Conservation (phyloP, 2,797 vertebrate species). For the Hydrocynus forskahlii region DNA sequence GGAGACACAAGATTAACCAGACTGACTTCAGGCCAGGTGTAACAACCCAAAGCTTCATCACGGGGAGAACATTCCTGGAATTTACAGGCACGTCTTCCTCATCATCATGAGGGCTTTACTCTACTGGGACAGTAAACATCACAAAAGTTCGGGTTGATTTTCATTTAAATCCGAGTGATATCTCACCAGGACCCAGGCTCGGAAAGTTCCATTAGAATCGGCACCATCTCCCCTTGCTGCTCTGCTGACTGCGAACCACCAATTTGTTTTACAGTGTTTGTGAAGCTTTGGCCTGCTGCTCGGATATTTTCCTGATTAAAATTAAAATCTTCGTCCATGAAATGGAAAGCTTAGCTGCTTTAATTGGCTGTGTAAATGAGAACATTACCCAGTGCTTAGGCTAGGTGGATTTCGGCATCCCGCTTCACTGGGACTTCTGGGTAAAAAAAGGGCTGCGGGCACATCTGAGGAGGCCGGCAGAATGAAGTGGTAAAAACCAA, state of each 20-base stretch:
- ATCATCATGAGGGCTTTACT: not conserved
- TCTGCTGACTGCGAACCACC: constrained; percentile 16
- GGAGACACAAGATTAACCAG: constrained; percentile 31
- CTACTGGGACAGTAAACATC: not conserved
- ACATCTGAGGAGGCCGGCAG: constrained; percentile 43
- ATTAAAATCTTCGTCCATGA: constrained; percentile 21
- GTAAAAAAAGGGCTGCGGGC: constrained; percentile 49
- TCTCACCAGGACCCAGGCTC: constrained; percentile 5
- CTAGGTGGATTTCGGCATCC: constrained; percentile 49
- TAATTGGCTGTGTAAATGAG: constrained; percentile 42
- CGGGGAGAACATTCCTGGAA: constrained; percentile 41
- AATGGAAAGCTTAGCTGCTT: constrained; percentile 36
- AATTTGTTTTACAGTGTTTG: constrained; percentile 31
- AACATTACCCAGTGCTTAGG: constrained; percentile 36
- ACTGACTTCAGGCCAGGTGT: constrained; percentile 8
- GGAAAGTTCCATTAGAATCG: constrained; percentile 4
- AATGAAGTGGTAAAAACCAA: constrained; percentile 53
- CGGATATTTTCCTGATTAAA: constrained; percentile 51
- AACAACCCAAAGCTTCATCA: constrained; percentile 25
- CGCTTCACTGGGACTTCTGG: constrained; percentile 40
- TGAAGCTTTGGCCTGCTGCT: constrained; percentile 42
- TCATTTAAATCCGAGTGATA: constrained; percentile 9
- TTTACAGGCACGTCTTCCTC: constrained; percentile 29
- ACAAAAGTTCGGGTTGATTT: not conserved
- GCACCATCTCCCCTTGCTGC: constrained; percentile 17